phyloP scores from a whole-genome alignment of 1,140 invertebrate species.

The Euura lappo region DNA sequence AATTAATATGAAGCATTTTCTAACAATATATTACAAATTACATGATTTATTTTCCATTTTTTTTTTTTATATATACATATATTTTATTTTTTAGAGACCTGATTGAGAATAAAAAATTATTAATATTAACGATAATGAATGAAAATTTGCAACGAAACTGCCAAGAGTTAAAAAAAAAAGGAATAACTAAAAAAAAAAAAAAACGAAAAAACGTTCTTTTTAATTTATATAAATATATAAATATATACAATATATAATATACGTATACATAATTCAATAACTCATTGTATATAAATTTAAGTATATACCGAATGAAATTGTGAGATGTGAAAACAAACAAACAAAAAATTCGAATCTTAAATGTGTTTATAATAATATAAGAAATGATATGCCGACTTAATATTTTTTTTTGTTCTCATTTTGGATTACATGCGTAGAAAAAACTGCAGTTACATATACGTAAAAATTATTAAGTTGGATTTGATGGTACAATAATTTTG shows the following conservation, averaged over 20 bases:
- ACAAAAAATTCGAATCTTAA: background rate
- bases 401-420: background rate
- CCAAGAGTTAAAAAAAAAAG: slow-evolving; percentile 26
- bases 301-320: background rate
- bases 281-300: slow-evolving; percentile 50
- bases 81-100: no score
- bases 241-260: slow-evolving; percentile 23
- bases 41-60: no score
- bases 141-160: slow-evolving; percentile 41
- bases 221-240: slow-evolving; percentile 15
- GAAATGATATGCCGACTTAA: slow-evolving; percentile 25
- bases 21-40: no score
- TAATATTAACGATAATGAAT: slow-evolving; percentile 10
- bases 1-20: no score
- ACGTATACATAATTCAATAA: slow-evolving; percentile 40
- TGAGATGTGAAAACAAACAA: background rate
- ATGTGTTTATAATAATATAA: slow-evolving; percentile 25
- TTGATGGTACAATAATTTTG: background rate
- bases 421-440: no score
- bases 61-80: no score
- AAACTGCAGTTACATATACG: no score
- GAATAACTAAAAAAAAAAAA: slow-evolving; percentile 5
- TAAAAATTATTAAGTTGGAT: no score
- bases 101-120: slow-evolving; percentile 22
- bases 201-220: background rate